Evolutionary conservation across 1,140 invertebrate species (phyloP), one percentile per base, ranked within the genome.

Genomic region (Archegozetes longisetosus): DNA sequence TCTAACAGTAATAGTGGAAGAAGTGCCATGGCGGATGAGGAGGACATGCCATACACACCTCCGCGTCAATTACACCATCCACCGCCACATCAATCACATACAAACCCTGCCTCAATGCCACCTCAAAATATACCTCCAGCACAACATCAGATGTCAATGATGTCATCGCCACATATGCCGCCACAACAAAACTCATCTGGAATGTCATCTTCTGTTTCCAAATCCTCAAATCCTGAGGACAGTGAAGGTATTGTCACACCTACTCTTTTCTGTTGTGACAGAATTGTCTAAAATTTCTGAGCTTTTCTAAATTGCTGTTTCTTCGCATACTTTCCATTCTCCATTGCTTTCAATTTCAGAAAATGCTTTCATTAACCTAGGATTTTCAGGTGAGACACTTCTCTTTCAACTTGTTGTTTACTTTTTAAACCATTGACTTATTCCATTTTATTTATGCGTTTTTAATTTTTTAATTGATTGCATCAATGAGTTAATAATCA

Each of bases 1-100:
- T 47, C 2, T 50, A 26, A 26, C 24, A 55, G 32, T 26, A n/a
- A n/a, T 13, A 29, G 20, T n/a, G 53, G 26, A 13, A 57, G 32
- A 24, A 28, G 55, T 56, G 20, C 24, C 17, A 58, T 27, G 23
- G 71, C n/a, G 69, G 71, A 69, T 67, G 68, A 53, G 66, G 70
- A 17, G 57, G 62, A 60, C 62, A 53, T 50, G 14, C 61, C 27
- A 50, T 49, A 60, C 53, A 60, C 61, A 26, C 56, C 56, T 52
- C 14, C 28, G 6, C n/a, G 65, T 29, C 52, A 53, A 29, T 23
- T 60, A 62, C 62, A 60, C 32, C 55, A 12, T 24, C n/a, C 24
- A 57, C 29, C 26, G 25, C 25, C 17, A 60, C 46, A 4, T 12
- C 13, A 32, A 52, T 20, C 28, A 48, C 61, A 25, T 26, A 47